phyloP scores from a whole-genome alignment of 2,888 invertebrate species.

The Watsonalla cultraria region DNA sequence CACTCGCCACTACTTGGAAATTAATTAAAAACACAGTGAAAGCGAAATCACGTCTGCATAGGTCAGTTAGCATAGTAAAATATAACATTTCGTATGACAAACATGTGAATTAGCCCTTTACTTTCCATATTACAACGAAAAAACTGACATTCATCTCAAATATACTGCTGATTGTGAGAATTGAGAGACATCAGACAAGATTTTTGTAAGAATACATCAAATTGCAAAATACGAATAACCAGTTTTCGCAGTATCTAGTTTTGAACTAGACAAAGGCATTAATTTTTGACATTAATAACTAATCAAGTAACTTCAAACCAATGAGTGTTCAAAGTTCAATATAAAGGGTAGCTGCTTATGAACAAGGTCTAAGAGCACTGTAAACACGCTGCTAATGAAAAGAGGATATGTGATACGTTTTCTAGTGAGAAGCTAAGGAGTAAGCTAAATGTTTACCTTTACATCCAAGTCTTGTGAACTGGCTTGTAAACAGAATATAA shows the following conservation, averaged over 20 bases:
- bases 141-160: too few relatives aligned
- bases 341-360: neutral
- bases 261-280: too few relatives aligned
- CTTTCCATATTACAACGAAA: too few relatives aligned
- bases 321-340: neutral
- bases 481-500: neutral
- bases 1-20: slow-evolving; percentile 11
- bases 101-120: neutral
- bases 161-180: too few relatives aligned
- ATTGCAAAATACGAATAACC: too few relatives aligned
- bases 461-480: neutral
- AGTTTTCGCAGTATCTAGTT: too few relatives aligned
- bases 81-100: neutral
- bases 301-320: too few relatives aligned
- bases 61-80: slow-evolving; percentile 6
- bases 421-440: neutral
- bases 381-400: slow-evolving; percentile 10
- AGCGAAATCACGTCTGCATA: slow-evolving; percentile 37
- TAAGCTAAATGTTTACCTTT: neutral
- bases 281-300: too few relatives aligned
- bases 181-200: too few relatives aligned
- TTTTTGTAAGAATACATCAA: too few relatives aligned
- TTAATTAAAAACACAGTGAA: slow-evolving; percentile 40
- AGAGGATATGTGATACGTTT: slow-evolving; percentile 5
- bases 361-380: slow-evolving; percentile 1